These are phyloP conservation scores for Lasioglossum villosulum DNA, from an alignment of 2,888 invertebrate genomes.

Conservation along the genomic window DNA sequence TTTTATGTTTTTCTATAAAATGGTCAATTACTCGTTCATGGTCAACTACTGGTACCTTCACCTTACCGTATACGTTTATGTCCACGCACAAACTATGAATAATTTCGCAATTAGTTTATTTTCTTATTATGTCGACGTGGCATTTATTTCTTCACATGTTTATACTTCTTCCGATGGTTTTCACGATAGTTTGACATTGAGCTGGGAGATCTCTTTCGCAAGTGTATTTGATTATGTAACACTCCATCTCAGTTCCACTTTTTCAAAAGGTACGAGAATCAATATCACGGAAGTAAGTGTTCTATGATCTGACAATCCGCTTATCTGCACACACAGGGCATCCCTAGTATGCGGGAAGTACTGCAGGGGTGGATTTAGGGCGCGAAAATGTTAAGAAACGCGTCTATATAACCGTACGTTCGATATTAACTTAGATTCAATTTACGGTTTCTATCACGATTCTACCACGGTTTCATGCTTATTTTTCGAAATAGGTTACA, in stretches of 20 bases:
- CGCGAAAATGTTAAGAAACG: not conserved
- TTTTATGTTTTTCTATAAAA: too few species aligned
- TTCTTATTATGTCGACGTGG: not conserved
- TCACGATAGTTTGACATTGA: not conserved
- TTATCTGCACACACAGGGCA: conserved; percentile 1
- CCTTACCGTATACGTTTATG: too few species aligned
- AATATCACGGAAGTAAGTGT: conserved; percentile 7
- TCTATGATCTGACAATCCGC: conserved; percentile 9
- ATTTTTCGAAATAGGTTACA: not conserved
- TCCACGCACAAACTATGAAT: too few species aligned
- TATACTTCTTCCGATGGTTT: not conserved
- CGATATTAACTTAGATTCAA: not conserved
- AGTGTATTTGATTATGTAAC: not conserved
- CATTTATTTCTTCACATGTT: not conserved
- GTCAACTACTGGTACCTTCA: too few species aligned
- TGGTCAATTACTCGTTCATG: too few species aligned
- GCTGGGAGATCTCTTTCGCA: not conserved
- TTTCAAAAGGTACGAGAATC: conserved; percentile 1
- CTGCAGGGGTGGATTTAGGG: conserved; percentile 2
- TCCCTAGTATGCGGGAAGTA: not conserved
- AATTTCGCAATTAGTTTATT: not conserved
- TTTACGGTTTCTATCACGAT: not conserved
- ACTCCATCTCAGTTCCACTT: not conserved
- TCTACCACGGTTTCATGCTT: not conserved
- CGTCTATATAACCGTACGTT: not conserved